phyloP scores from a whole-genome alignment of 37 sponge, comb jelly and placozoan species.

The Crambe crambe region DNA sequence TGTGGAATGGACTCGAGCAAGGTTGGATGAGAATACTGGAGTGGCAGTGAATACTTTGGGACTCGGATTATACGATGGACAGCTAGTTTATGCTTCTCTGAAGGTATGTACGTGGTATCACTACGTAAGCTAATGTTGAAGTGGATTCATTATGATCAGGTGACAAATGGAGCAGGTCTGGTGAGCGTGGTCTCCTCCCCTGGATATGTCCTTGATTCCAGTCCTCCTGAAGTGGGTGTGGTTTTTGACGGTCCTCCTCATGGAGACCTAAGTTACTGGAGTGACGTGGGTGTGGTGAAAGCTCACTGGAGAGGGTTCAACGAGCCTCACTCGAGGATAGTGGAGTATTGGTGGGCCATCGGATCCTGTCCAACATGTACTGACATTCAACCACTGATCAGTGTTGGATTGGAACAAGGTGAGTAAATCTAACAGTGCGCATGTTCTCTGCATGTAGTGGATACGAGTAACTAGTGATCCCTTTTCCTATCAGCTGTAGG shows the following conservation, averaged over 20 bases:
- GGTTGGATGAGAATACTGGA: background rate
- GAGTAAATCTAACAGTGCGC: background rate
- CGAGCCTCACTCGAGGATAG: slow-evolving; percentile 53
- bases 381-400: slow-evolving; percentile 45
- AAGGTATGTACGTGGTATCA: slow-evolving; percentile 10
- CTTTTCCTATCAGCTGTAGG: too few species aligned
- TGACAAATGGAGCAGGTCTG: slow-evolving; percentile 66
- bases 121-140: background rate
- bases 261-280: slow-evolving; percentile 44
- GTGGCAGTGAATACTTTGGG: background rate
- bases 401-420: slow-evolving; percentile 26
- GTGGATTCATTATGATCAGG: slow-evolving; percentile 46
- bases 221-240: slow-evolving; percentile 48
- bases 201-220: slow-evolving; percentile 60
- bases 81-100: slow-evolving; percentile 36
- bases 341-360: slow-evolving; percentile 60
- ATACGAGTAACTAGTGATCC: too few species aligned
- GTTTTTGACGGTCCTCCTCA: slow-evolving; percentile 61
- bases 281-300: background rate
- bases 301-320: slow-evolving; percentile 68
- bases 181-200: slow-evolving; percentile 31
- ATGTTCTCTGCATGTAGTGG: slow-evolving; percentile 2
- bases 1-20: slow-evolving; percentile 29
- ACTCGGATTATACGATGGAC: slow-evolving; percentile 38
- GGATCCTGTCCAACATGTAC: slow-evolving; percentile 55